Evolutionary conservation across 92 coral and sea anemone species (phyloP).

Genomic region (Meandrina meandrites): DNA sequence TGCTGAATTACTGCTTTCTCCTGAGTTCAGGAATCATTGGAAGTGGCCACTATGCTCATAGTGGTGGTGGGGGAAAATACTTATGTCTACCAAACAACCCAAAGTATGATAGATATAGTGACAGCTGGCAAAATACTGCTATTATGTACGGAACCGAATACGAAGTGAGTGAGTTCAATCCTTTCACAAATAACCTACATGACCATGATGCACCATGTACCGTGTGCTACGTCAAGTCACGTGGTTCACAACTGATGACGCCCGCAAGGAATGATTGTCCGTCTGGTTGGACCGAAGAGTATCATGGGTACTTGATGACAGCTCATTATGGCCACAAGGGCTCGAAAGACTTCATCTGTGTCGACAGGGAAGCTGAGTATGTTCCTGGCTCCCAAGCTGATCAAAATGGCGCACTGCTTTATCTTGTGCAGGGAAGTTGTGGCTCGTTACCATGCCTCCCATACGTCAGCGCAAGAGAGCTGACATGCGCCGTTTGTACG

Average conservation of each 20-base stretch:
- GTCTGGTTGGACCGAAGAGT: slow-evolving; percentile 73
- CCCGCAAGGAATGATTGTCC: slow-evolving; percentile 76
- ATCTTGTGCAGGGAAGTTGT: slow-evolving; percentile 56
- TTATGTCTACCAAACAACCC: slow-evolving; percentile 54
- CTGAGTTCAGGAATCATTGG: slow-evolving; percentile 1
- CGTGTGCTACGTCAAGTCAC: slow-evolving; percentile 54
- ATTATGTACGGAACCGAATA: slow-evolving; percentile 59
- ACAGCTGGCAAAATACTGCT: slow-evolving; percentile 16
- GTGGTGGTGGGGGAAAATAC: slow-evolving; percentile 47
- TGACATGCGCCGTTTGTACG: slow-evolving; percentile 74
- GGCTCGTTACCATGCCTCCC: slow-evolving; percentile 51
- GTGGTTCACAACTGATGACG: slow-evolving; percentile 54
- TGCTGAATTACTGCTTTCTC: too few species aligned
- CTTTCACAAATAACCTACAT: slow-evolving; percentile 40
- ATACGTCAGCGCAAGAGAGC: slow-evolving; percentile 34
- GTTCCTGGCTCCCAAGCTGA: slow-evolving; percentile 46
- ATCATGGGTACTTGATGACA: slow-evolving; percentile 78
- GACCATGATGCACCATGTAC: slow-evolving; percentile 63
- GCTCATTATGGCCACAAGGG: slow-evolving; percentile 40
- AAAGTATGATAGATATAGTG: slow-evolving; percentile 37
- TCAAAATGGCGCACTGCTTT: slow-evolving; percentile 50
- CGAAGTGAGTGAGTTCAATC: slow-evolving; percentile 29
- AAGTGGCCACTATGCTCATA: slow-evolving; percentile 16
- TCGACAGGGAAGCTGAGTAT: slow-evolving; percentile 40
- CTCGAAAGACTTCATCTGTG: slow-evolving; percentile 56